Percentiles rank a stretch among this genome's conserved stretches.
These are phyloP conservation scores for Oryzias curvinotus DNA, from an alignment of 2,113 vertebrate genomes.

Conservation along the genomic window DNA sequence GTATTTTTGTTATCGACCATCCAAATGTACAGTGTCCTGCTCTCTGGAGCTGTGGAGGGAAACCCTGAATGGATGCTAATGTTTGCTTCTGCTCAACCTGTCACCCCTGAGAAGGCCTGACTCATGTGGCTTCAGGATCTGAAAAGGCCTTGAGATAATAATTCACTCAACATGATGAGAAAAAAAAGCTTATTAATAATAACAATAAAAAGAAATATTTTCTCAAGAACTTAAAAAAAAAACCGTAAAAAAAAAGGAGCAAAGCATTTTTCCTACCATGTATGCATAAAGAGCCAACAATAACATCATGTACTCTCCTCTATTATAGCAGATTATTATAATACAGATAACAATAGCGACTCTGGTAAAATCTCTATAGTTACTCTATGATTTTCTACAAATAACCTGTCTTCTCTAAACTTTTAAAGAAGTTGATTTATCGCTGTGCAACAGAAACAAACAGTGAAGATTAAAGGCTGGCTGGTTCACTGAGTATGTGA, in stretches of 20 bases:
- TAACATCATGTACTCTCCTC: constrained; percentile 58
- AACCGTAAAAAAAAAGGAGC: constrained; percentile 27
- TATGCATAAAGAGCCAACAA: constrained; percentile 49
- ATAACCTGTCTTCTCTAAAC: constrained; percentile 66
- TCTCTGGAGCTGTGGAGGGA: constrained; percentile 58
- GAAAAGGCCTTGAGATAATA: constrained; percentile 64
- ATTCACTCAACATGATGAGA: constrained; percentile 47
- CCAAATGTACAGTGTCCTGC: constrained; percentile 65
- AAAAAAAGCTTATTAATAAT: constrained; percentile 42
- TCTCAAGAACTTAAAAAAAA: constrained; percentile 57
- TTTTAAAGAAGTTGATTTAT: constrained; percentile 62
- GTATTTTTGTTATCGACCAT: constrained; percentile 20
- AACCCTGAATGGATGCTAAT: constrained; percentile 72
- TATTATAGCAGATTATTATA: constrained; percentile 66
- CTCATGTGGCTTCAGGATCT: constrained; percentile 53
- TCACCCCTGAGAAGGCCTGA: constrained; percentile 74
- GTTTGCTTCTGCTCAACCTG: constrained; percentile 62
- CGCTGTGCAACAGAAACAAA: constrained; percentile 63
- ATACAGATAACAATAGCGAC: constrained; percentile 73
- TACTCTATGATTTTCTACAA: constrained; percentile 71
- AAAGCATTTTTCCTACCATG: constrained; percentile 49
- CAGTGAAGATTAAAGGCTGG: constrained; percentile 69
- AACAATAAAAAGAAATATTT: constrained; percentile 61
- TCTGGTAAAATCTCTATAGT: constrained; percentile 75
- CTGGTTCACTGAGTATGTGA: constrained; percentile 74